Conservation (phyloP, 2,113 vertebrate species). For the Gadus macrocephalus region DNA sequence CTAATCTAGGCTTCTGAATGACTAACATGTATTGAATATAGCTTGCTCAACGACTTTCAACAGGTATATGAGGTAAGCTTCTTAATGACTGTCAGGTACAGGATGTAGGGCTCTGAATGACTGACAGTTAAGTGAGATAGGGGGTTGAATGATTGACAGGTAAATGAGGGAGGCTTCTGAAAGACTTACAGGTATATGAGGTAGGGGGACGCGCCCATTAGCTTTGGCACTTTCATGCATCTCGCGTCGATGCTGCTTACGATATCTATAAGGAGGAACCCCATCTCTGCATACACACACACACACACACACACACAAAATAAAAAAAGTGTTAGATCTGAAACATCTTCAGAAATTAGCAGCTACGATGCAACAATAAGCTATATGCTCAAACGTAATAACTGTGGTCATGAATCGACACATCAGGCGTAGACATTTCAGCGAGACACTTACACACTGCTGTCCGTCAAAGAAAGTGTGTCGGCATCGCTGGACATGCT, state of each 20-base stretch:
- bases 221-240: slow-evolving; percentile 99
- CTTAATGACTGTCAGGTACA: too few species aligned
- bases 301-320: background rate
- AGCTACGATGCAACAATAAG: background rate
- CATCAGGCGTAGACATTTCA: background rate
- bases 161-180: background rate
- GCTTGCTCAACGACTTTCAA: too few species aligned
- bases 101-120: too few species aligned
- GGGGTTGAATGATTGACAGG: background rate
- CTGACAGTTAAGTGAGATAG: too few species aligned
- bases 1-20: too few species aligned
- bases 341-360: background rate
- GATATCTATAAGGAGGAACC: slow-evolving; percentile 89
- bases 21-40: too few species aligned
- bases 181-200: slow-evolving; percentile 96
- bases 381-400: background rate
- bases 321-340: slow-evolving; percentile 9
- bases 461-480: slow-evolving; percentile 94
- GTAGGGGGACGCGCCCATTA: slow-evolving; percentile 95
- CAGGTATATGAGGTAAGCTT: too few species aligned
- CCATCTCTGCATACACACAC: slow-evolving; percentile 79
- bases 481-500: slow-evolving; percentile 98
- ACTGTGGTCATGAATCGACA: background rate
- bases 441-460: slow-evolving; percentile 82
- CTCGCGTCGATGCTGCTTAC: slow-evolving; percentile 95